Conservation (phyloP, 2,888 invertebrate species). For the Cryptophagus acutangulus region DNA sequence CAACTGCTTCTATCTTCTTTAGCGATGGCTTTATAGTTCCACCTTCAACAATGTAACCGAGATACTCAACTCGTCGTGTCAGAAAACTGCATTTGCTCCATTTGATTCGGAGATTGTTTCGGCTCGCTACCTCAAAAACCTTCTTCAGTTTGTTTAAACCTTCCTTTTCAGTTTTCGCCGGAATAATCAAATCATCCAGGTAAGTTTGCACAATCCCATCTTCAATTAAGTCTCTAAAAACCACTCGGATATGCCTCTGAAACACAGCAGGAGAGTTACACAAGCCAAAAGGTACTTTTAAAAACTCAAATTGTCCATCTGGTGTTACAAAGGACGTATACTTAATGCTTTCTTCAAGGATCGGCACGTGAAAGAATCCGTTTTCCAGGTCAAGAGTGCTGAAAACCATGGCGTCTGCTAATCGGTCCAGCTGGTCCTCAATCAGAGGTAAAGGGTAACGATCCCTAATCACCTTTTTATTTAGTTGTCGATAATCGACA, state of each 20-base stretch:
- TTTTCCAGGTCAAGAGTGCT: background rate
- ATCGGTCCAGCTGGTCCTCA: background rate
- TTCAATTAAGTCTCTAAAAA: conserved; percentile 2
- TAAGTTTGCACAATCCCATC: background rate
- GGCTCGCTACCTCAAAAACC: background rate
- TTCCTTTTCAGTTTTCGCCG: background rate
- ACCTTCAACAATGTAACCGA: conserved; percentile 2
- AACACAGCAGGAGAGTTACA: conserved; percentile 14
- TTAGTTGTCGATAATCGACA: background rate
- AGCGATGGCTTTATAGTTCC: conserved; percentile 7
- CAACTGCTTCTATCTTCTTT: conserved; percentile 3
- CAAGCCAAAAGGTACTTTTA: conserved; percentile 15
- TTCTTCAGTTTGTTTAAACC: background rate
- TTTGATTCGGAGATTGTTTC: background rate
- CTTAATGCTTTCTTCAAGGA: background rate
- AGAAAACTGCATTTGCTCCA: background rate
- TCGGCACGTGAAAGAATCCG: background rate
- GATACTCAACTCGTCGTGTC: background rate
- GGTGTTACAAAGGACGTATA: conserved; percentile 24
- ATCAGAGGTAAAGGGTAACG: background rate
- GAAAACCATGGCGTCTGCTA: background rate
- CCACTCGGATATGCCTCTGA: conserved; percentile 10
- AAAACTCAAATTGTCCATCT: conserved; percentile 21
- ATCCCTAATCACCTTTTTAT: background rate
- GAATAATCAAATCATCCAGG: background rate